Base-by-base conservation (phyloP, 2,113 vertebrate species). In the Nicator chloris region DNA sequence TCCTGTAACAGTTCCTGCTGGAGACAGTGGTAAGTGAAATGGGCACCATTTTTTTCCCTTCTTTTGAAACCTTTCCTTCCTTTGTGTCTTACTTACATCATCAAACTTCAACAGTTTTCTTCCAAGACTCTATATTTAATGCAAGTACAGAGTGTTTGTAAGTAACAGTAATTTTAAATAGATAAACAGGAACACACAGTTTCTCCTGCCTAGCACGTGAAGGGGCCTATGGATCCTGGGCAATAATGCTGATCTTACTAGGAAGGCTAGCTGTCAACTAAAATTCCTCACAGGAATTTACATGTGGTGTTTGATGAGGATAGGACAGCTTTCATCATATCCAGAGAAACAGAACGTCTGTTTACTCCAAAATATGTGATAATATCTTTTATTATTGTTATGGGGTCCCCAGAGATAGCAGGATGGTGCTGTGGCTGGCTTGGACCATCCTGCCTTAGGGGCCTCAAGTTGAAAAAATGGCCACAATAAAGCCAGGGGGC, bases 11-110 rank as follows among this genome's bases (percentile, higher is more conserved):
- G 97, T 98, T 95, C 98, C 99, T 94, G 97, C 98, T 91, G 98
- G 98, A 40, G 99, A 99, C 97, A 99, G 97, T 51, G 99, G 99
- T 99, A 98, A 99, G 98, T 87, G 75, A 93, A 94, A 78, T 27
- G 37, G 33, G 45, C 72, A 60, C 50, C 22, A 11, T 11, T 72
- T 22, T 30, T 79, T 26, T 72, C 54, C 33, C n/a, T 68, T 35
- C 20, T 90, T 53, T 92, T 15, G 7, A 35, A 61, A 44, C 24
- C 11, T 88, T 78, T 85, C 24, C 54, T 90, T 89, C 63, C 30
- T 64, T 92, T 72, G 4, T 66, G 68, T 96, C 51, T 83, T 79
- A 18, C 12, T 66, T 81, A 30, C 1, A 27, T 81, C 3, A 3
- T 28, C 33, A 59, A 35, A 22, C 10, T 54, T 70, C 3, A 78